Base-by-base conservation (phyloP, 1,140 invertebrate genomes). In the Bursaphelenchus mucronatus region DNA sequence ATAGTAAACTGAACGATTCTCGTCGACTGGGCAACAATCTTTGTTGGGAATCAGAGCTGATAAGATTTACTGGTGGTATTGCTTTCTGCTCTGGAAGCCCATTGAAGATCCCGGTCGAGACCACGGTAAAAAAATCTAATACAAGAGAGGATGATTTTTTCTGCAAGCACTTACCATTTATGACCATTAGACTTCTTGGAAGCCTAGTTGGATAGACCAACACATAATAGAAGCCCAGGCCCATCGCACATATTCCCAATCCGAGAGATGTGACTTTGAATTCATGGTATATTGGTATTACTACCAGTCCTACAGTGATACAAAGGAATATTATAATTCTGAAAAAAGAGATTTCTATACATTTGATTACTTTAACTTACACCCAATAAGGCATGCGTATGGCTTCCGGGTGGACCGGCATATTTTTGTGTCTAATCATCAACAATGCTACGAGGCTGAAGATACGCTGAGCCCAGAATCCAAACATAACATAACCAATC, bases 401-500 rank as follows among this genome's bases (percentile, higher is more conserved):
- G 30, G 76, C 77, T 52, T 79, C 77, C n/a, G 77, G 68, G 61
- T 79, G 77, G 0, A 79, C 77, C 4, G 79, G 75, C 49, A 79
- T 79, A 17, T 61, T 51, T 8, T 75, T 66, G 64, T 81, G 66
- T 10, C 77, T 62, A 44, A 79, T 79, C 21, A 69, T 62, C 10
- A 78, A 54, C 15, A 78, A 66, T 0, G 71, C 77, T 17, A 78
- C 55, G 2, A 78, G 63, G 21, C 65, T 75, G 66, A 81, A 81
- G 40, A 79, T 75, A 19, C 77, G 49, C 55, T 79, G 77, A 30
- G 79, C 78, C 77, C 77, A 79, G 54, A 79, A 81, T 39, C 78
- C 77, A 62, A 81, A 81, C 71, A 80, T 81, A 0, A 81, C 79
- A 61, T 82, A 81, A 15, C 73, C 69, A 63, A 81, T 82, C n/a